A percentile compares a stretch with the other conserved stretches of the same genome.
phyloP scores from a whole-genome alignment of 2,888 invertebrate species.

The Macrophya alboannulata region DNA sequence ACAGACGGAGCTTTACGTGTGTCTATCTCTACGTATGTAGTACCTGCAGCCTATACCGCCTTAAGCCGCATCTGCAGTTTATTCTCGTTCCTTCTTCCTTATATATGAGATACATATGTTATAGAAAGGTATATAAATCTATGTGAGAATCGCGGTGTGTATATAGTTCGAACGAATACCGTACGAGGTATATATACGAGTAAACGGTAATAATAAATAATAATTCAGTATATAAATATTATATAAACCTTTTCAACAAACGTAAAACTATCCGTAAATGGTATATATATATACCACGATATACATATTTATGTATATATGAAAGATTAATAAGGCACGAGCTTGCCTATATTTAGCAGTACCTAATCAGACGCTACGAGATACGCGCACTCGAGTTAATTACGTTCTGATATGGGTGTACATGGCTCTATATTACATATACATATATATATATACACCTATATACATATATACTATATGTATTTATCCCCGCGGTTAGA shows the following conservation, averaged over 20 bases:
- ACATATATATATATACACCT: too few relatives aligned
- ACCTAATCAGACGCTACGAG: constrained; percentile 15
- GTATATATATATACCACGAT: background rate
- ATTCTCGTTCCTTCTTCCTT: background rate
- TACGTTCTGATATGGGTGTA: background rate
- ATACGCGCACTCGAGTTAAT: constrained; percentile 26
- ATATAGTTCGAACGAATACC: background rate
- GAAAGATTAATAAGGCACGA: constrained; percentile 9
- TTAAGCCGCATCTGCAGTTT: constrained; percentile 1
- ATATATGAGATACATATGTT: background rate
- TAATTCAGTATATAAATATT: too few relatives aligned
- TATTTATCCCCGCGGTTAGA: background rate
- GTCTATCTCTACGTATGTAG: background rate
- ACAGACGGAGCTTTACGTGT: background rate
- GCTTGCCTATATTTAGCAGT: background rate
- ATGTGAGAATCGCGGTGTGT: too few relatives aligned
- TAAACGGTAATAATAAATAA: background rate
- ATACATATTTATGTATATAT: background rate
- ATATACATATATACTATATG: background rate
- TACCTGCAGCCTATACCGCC: background rate
- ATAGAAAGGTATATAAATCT: background rate
- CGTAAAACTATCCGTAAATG: too few relatives aligned
- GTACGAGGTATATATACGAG: too few relatives aligned
- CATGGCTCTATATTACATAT: too few relatives aligned
- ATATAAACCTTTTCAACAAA: too few relatives aligned